Percentiles rank a stretch among this genome's conserved stretches.
phyloP scores from a whole-genome alignment of 1,140 invertebrate genomes.

The Pachyrhynchus sulphureomaculatus region DNA sequence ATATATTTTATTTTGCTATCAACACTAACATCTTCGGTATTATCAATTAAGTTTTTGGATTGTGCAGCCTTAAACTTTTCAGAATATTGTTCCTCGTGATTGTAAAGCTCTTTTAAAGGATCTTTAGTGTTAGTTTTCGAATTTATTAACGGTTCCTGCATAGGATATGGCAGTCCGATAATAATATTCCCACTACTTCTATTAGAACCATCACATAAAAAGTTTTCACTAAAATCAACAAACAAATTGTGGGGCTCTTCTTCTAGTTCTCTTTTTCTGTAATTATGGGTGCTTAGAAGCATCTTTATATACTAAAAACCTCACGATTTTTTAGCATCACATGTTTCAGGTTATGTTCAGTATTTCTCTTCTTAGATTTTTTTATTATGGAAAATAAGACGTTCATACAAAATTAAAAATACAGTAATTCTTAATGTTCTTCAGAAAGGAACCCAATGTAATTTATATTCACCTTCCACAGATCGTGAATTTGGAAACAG shows the following conservation, averaged over 20 bases:
- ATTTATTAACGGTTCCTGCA: neutral
- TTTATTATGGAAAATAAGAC: no score
- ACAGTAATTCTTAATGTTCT: no score
- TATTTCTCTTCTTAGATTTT: no score
- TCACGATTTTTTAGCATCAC: no score
- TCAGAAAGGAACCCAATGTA: no score
- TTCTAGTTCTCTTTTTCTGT: constrained; percentile 6
- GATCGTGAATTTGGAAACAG: no score
- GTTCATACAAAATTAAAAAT: no score
- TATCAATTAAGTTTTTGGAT: neutral
- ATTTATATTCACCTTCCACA: no score
- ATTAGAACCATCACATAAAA: constrained; percentile 6
- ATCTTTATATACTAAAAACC: no score
- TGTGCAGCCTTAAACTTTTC: neutral
- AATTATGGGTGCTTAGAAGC: constrained; percentile 3
- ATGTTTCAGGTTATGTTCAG: no score
- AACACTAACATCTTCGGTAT: neutral
- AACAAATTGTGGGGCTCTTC: constrained; percentile 15
- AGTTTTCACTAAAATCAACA: constrained; percentile 8
- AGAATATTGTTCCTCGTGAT: neutral
- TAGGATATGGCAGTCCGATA: constrained; percentile 11
- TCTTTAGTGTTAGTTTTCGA: neutral
- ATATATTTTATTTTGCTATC: neutral
- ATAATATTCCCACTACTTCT: neutral
- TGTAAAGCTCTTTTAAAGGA: neutral